Evolutionary conservation across 2,888 invertebrate genomes (phyloP).

Genomic region (Tipula unca): DNA sequence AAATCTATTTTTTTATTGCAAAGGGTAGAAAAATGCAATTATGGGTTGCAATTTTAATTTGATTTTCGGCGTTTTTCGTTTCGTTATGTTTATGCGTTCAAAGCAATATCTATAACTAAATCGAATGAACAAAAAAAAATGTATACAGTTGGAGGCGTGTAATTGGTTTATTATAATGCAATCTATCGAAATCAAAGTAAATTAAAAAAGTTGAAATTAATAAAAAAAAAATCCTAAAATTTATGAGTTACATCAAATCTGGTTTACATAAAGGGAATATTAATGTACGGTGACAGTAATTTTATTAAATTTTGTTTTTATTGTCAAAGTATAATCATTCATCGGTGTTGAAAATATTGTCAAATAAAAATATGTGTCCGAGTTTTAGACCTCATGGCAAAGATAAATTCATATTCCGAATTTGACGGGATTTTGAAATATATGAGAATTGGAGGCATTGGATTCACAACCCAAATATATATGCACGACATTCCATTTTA

Average conservation of each 20-base stretch:
- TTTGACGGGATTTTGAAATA: too few relatives aligned
- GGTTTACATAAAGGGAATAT: neutral
- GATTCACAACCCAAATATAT: too few relatives aligned
- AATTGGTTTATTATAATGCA: neutral
- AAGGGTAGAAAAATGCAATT: neutral
- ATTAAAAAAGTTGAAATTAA: neutral
- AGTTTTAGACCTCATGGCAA: too few relatives aligned
- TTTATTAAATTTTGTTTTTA: neutral
- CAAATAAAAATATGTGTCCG: too few relatives aligned
- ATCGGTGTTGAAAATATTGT: too few relatives aligned
- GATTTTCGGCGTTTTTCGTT: neutral
- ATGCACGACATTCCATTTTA: too few relatives aligned
- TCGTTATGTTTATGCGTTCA: neutral
- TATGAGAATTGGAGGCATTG: too few relatives aligned
- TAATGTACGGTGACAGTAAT: neutral
- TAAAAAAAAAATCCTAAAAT: conserved; percentile 1
- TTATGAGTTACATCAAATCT: neutral
- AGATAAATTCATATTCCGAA: too few relatives aligned
- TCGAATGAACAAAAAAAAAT: neutral
- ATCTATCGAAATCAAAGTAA: conserved; percentile 1
- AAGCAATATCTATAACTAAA: neutral
- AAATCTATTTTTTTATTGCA: neutral
- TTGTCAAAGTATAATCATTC: too few relatives aligned
- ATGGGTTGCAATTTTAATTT: neutral
- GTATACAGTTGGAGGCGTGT: neutral